phyloP scores from a whole-genome alignment of 2,888 invertebrate genomes.

The Cephus rjabovi region DNA sequence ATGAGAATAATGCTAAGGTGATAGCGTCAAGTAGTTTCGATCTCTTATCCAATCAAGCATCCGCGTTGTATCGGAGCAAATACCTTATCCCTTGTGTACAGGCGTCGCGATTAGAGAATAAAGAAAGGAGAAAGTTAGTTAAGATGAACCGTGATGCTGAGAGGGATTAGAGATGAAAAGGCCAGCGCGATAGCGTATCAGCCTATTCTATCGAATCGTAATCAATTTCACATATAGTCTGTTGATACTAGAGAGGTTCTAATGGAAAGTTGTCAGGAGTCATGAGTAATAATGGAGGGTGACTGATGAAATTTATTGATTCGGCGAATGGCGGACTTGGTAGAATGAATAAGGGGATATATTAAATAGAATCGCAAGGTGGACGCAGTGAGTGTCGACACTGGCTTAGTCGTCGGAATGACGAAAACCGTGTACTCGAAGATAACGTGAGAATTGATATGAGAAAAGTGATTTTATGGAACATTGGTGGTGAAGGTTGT shows the following conservation, averaged over 20 bases:
- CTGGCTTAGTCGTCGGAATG: neutral
- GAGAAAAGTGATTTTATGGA: neutral
- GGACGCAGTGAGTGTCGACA: neutral
- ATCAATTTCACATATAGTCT: neutral
- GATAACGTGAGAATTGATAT: neutral
- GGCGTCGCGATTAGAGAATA: neutral
- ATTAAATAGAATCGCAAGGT: neutral
- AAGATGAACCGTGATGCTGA: neutral
- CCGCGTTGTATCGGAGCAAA: neutral
- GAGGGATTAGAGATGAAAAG: neutral
- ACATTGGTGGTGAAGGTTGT: neutral
- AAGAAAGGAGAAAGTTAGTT: neutral
- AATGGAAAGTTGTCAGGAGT: neutral
- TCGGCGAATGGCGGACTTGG: neutral
- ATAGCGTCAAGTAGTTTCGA: slow-evolving; percentile 9
- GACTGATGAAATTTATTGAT: neutral
- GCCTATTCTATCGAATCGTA: neutral
- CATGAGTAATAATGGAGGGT: neutral
- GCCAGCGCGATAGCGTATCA: neutral
- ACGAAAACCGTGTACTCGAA: neutral
- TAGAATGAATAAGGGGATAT: neutral
- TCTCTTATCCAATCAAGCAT: neutral
- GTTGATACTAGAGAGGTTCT: neutral
- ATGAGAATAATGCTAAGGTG: slow-evolving; percentile 42
- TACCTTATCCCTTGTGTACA: neutral